A percentile compares a stretch with the other conserved stretches of the same genome.
These are phyloP conservation scores for Drosophila parabipectinata DNA, from an alignment of 1,140 invertebrate species.

Conservation along the genomic window DNA sequence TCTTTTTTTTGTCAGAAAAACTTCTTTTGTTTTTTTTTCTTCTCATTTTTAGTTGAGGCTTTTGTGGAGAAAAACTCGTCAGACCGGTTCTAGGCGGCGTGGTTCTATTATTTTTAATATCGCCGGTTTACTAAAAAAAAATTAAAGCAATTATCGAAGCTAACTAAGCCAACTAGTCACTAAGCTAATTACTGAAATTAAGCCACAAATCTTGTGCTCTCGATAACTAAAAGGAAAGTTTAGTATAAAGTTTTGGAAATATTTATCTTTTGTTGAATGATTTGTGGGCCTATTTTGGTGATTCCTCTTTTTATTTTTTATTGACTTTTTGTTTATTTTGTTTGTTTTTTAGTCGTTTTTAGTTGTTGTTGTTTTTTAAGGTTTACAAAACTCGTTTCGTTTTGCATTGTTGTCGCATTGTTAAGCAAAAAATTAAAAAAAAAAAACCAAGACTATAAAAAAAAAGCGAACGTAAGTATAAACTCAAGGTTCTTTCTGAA, in stretches of 20 bases:
- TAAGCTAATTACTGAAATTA: slow-evolving; percentile 3
- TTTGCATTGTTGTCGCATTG: slow-evolving; percentile 59
- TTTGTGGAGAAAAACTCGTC: slow-evolving; percentile 30
- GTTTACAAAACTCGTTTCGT: slow-evolving; percentile 63
- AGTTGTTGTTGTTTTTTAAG: slow-evolving; percentile 26
- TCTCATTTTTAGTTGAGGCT: slow-evolving; percentile 2
- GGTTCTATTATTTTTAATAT: slow-evolving; percentile 21
- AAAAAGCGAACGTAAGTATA: slow-evolving; percentile 37
- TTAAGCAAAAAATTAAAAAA: slow-evolving; percentile 22
- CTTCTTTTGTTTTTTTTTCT: slow-evolving; percentile 5
- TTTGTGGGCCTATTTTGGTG: slow-evolving; percentile 24
- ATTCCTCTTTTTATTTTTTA: slow-evolving; percentile 7
- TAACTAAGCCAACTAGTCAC: too few species aligned
- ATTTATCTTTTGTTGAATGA: neutral
- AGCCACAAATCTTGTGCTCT: neutral
- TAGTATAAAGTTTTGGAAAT: neutral
- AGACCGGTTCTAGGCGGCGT: slow-evolving; percentile 35
- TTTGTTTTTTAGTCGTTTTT: slow-evolving; percentile 6
- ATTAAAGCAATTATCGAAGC: too few species aligned
- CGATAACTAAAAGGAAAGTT: neutral
- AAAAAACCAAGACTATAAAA: slow-evolving; percentile 16
- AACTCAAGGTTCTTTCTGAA: slow-evolving; percentile 57
- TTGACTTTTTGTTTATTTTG: slow-evolving; percentile 21
- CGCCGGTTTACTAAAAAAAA: too few species aligned
- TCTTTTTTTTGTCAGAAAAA: slow-evolving; percentile 4